These are phyloP conservation scores for Neopipo cinnamomea DNA, from an alignment of 2,113 vertebrate genomes.

Conservation along the genomic window DNA sequence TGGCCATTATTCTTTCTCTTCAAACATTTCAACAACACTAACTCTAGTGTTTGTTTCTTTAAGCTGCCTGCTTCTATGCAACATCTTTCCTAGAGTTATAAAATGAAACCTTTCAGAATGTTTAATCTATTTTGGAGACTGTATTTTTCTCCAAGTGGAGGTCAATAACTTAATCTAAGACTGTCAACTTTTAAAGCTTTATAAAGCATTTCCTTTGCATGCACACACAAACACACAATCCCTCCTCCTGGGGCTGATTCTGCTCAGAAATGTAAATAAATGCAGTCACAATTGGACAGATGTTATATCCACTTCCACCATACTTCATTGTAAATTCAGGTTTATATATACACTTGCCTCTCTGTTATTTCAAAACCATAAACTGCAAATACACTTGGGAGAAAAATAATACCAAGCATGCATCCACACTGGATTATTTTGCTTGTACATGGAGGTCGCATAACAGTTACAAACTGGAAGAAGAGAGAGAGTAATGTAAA, in stretches of 20 bases:
- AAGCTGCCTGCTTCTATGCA: not conserved
- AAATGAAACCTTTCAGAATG: not conserved
- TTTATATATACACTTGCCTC: not conserved
- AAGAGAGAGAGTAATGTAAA: not conserved
- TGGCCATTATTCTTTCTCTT: not conserved
- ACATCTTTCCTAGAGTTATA: not conserved
- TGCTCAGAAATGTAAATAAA: constrained; percentile 34
- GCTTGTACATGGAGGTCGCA: not conserved
- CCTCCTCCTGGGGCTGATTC: not conserved
- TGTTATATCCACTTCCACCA: constrained; percentile 13
- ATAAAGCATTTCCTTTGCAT: not conserved
- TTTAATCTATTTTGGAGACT: constrained; percentile 6
- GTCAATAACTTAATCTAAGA: constrained; percentile 3
- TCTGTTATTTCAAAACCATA: constrained; percentile 23
- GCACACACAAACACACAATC: not conserved
- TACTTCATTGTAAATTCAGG: constrained; percentile 30
- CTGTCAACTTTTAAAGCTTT: not conserved
- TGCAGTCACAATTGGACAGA: constrained; percentile 15
- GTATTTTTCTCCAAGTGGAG: not conserved
- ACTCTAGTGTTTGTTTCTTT: not conserved
- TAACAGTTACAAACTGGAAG: not conserved
- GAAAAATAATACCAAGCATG: not conserved
- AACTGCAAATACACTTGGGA: not conserved
- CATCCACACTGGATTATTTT: not conserved
- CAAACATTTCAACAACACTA: not conserved